phyloP scores from a whole-genome alignment of 2,888 invertebrate species.

The Anagyrus pseudococci region DNA sequence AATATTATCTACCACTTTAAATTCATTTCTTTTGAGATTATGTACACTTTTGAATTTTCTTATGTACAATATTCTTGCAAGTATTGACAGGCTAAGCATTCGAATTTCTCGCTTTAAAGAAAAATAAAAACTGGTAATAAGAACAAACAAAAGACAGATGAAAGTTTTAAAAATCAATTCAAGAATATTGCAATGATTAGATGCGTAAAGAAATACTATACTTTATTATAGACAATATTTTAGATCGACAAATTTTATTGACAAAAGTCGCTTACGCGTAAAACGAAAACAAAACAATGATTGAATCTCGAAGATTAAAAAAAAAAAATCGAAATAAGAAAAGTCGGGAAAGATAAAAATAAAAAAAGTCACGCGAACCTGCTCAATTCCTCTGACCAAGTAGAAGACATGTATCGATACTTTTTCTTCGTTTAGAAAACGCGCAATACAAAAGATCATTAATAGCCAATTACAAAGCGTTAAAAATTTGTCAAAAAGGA shows the following conservation, averaged over 20 bases:
- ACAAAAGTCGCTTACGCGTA: too few species aligned
- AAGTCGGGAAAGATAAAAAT: constrained; percentile 8
- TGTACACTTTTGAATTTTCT: constrained; percentile 24
- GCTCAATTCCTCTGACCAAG: constrained; percentile 13
- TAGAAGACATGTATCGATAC: not conserved
- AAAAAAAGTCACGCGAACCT: not conserved
- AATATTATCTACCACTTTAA: constrained; percentile 23
- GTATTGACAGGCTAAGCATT: constrained; percentile 12
- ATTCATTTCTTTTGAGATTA: constrained; percentile 7
- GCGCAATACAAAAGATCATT: constrained; percentile 22
- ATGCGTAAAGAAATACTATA: too few species aligned
- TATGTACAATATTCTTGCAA: constrained; percentile 13
- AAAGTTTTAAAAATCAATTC: not conserved
- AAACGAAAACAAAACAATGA: too few species aligned
- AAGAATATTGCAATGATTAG: too few species aligned
- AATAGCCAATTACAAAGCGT: constrained; percentile 22
- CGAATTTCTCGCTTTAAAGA: not conserved
- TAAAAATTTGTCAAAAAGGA: constrained; percentile 30
- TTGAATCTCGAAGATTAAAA: too few species aligned
- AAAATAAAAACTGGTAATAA: constrained; percentile 3
- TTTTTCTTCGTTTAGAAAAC: constrained; percentile 12
- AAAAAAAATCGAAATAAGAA: too few species aligned
- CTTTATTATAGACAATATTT: too few species aligned
- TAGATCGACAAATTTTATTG: too few species aligned
- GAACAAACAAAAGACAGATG: not conserved